These are phyloP conservation scores for Cynaeus angustus DNA, from an alignment of 2,888 invertebrate genomes.

Conservation along the genomic window DNA sequence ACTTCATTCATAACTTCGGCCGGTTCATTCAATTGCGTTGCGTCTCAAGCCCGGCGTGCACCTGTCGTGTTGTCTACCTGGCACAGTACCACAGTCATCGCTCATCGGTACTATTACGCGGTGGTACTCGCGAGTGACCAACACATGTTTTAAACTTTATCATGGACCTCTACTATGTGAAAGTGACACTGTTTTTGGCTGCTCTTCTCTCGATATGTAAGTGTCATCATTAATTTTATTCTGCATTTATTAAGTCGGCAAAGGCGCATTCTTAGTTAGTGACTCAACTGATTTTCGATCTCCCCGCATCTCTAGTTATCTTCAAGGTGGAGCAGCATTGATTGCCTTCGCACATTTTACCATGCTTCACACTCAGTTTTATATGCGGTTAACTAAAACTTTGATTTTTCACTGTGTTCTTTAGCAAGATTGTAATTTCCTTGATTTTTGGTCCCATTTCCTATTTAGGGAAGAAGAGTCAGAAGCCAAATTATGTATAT, in stretches of 20 bases:
- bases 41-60: constrained; percentile 55
- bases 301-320: constrained; percentile 12
- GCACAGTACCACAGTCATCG: constrained; percentile 39
- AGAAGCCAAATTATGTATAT: no score
- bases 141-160: constrained; percentile 33
- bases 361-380: no score
- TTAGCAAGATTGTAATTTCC: no score
- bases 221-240: constrained; percentile 35
- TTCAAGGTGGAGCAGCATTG: neutral
- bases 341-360: constrained; percentile 1
- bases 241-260: constrained; percentile 32
- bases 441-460: no score
- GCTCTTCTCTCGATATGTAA: constrained; percentile 45
- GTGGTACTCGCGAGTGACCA: constrained; percentile 40
- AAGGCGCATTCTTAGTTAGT: constrained; percentile 29
- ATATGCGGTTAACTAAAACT: no score
- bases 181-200: constrained; percentile 44
- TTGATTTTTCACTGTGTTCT: no score
- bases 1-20: constrained; percentile 62
- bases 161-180: constrained; percentile 46
- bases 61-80: constrained; percentile 50
- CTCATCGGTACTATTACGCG: constrained; percentile 24
- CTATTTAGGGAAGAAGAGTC: no score
- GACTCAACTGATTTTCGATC: constrained; percentile 37
- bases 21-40: constrained; percentile 60